phyloP scores from a whole-genome alignment of 2,888 invertebrate genomes.

The Cryptops parisi region DNA sequence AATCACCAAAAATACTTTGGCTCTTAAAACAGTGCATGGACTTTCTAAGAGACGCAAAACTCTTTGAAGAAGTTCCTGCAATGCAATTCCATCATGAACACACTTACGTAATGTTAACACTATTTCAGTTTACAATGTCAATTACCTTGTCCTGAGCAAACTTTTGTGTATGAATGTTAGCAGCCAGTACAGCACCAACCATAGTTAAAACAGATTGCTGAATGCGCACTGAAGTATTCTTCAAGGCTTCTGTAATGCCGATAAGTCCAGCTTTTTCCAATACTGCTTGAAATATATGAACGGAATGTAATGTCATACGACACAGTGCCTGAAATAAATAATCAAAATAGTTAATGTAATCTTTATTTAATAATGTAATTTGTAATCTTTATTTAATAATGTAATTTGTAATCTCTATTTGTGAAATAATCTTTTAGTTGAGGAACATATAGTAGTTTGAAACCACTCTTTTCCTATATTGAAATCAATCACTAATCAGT shows the following conservation, averaged over 20 bases:
- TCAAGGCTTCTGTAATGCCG: constrained; percentile 27
- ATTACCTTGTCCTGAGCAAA: constrained; percentile 27
- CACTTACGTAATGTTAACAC: not conserved
- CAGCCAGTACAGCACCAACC: constrained; percentile 26
- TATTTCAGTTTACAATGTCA: not conserved
- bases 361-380: too few relatives aligned
- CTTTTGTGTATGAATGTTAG: constrained; percentile 25
- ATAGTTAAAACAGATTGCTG: constrained; percentile 32
- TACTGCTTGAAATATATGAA: constrained; percentile 29
- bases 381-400: too few relatives aligned
- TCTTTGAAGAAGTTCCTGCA: constrained; percentile 2
- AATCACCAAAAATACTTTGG: constrained; percentile 7
- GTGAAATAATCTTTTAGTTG: too few relatives aligned
- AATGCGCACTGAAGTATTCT: constrained; percentile 27
- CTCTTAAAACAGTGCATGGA: constrained; percentile 6
- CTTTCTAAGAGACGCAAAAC: constrained; percentile 6
- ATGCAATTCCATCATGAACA: not conserved
- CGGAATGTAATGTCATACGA: constrained; percentile 28
- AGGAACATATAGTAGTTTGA: too few relatives aligned
- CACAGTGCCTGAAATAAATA: constrained; percentile 25
- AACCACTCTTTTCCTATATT: too few relatives aligned
- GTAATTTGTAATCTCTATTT: too few relatives aligned
- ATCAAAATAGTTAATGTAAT: too few relatives aligned
- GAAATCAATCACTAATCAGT: too few relatives aligned
- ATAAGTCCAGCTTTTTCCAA: constrained; percentile 31